Base-by-base conservation (phyloP, 2,797 vertebrate species). In the Macroramphosus scolopax region DNA sequence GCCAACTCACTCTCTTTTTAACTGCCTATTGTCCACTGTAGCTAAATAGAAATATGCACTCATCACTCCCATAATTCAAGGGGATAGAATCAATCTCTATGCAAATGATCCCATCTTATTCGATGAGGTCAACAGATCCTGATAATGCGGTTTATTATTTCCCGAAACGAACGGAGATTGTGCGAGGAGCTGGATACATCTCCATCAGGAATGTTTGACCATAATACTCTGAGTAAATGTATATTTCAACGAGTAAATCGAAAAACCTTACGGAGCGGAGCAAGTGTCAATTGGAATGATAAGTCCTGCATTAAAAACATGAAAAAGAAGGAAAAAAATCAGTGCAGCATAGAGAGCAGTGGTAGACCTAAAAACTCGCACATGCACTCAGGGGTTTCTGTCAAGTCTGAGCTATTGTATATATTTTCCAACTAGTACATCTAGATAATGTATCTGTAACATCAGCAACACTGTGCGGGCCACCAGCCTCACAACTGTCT, bases 1-100 rank as follows among this genome's bases (percentile, higher is more conserved):
- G 18, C 61, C 52, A 77, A 77, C 58, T 67, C 40, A 71, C 50
- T 54, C 38, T 72, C 70, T 64, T 67, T 76, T 63, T 51, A 72
- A 78, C 71, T 68, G 48, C 45, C 78, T 79, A 86, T 85, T 86
- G 74, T 81, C 82, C 85, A 65, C 57, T 70, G 62, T 77, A 57
- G 75, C 83, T 81, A 81, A 75, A 84, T 79, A 79, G 70, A 83
- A 85, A 87, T 84, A 79, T 67, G 66, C 59, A 62, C 63, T 68
- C 72, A 74, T 81, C 75, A 52, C 63, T 85, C 77, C 56, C 75
- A 77, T 3, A 51, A 83, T 84, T 82, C 69, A 63, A 70, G 60
- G 57, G 75, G 79, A 86, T 84, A 66, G 72, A 90, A 89, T 91
- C 84, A 81, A 90, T 91, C 87, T 90, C 87, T 89, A 90, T 91